These are phyloP conservation scores for Chloropsis hardwickii DNA, from an alignment of 2,113 vertebrate species.

Conservation along the genomic window DNA sequence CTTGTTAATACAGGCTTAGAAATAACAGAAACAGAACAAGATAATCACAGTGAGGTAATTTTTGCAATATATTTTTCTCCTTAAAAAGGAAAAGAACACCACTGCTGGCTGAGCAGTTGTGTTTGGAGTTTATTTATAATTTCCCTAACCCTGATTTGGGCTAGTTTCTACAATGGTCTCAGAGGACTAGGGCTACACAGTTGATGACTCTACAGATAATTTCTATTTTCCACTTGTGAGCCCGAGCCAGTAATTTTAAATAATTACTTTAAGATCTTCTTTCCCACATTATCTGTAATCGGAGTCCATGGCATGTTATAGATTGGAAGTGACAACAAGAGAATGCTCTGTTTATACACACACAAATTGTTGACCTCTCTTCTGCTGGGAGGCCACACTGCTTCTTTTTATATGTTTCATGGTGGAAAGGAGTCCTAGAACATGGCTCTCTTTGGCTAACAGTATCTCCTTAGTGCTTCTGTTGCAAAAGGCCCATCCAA, in stretches of 20 bases:
- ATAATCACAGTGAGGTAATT: not conserved
- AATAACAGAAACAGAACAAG: not conserved
- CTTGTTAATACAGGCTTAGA: not conserved
- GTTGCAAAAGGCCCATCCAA: not conserved
- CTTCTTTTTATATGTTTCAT: not conserved
- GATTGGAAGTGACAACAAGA: not conserved
- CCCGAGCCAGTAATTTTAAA: not conserved
- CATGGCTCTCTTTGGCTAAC: not conserved
- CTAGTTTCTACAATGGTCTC: not conserved
- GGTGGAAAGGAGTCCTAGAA: not conserved
- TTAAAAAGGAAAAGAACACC: not conserved
- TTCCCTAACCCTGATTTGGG: not conserved
- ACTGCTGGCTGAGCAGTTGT: not conserved
- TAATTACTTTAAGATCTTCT: not conserved
- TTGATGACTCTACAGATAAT: not conserved
- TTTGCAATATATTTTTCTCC: not conserved
- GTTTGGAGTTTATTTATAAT: not conserved
- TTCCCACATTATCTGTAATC: not conserved
- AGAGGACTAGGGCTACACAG: not conserved
- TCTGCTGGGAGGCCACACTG: not conserved
- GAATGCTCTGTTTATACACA: not conserved
- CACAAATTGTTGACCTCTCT: not conserved
- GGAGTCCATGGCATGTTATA: not conserved
- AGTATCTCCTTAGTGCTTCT: not conserved
- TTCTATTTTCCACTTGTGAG: not conserved